A percentile compares a stretch with the other conserved stretches of the same genome.
phyloP scores from a whole-genome alignment of 23 tunicate genomes.

The Trididemnum nubilum region DNA sequence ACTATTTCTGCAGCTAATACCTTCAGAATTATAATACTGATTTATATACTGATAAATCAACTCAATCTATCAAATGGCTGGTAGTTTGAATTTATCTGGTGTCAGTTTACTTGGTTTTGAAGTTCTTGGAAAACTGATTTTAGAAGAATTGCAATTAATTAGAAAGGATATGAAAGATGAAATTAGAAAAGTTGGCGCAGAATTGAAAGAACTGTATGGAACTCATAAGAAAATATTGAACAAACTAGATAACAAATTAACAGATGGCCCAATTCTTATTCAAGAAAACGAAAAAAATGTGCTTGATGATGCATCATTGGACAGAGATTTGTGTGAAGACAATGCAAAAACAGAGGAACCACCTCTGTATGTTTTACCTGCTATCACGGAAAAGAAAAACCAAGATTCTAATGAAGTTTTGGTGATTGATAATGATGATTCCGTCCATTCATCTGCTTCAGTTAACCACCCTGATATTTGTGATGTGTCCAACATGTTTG shows the following conservation, averaged over 20 bases:
- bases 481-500: no score
- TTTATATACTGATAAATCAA: no score
- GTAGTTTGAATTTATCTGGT: not conserved
- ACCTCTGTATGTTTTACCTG: not conserved
- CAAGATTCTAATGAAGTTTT: not conserved
- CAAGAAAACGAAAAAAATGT: no score
- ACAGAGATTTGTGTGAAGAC: no score
- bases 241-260: not conserved
- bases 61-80: no score
- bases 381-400: not conserved
- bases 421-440: no score
- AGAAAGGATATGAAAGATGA: conserved; percentile 26
- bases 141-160: conserved; percentile 17
- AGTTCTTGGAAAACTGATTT: conserved; percentile 30
- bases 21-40: no score
- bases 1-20: not conserved
- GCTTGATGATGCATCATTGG: no score
- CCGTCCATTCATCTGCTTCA: no score
- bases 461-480: no score
- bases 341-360: not conserved
- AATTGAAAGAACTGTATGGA: not conserved
- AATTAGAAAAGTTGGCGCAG: not conserved
- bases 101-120: not conserved
- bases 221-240: not conserved
- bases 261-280: no score